These are phyloP conservation scores for Agriotes lineatus DNA, from an alignment of 2,888 invertebrate species.

Conservation along the genomic window DNA sequence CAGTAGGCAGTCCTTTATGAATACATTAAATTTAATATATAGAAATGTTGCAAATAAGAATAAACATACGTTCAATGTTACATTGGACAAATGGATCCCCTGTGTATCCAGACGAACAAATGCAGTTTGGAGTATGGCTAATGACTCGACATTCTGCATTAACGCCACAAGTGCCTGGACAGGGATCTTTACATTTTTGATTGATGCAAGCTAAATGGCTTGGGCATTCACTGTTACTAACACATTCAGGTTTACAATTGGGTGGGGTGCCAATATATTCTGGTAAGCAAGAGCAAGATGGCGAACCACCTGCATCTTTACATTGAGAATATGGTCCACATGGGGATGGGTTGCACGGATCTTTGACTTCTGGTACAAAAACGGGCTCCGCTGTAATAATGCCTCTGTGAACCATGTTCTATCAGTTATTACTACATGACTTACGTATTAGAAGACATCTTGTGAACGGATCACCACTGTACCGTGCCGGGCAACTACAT, in stretches of 20 bases:
- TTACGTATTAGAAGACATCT: slow-evolving; percentile 69
- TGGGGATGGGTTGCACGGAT: slow-evolving; percentile 83
- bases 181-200: slow-evolving; percentile 79
- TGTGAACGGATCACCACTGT: slow-evolving; percentile 78
- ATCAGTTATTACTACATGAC: neutral
- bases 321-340: slow-evolving; percentile 86
- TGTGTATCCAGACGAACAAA: slow-evolving; percentile 71
- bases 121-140: slow-evolving; percentile 78
- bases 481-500: slow-evolving; percentile 76
- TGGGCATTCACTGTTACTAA: slow-evolving; percentile 78
- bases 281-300: slow-evolving; percentile 77
- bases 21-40: no score
- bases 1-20: slow-evolving; percentile 13
- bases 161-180: slow-evolving; percentile 77
- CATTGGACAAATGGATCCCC: slow-evolving; percentile 73
- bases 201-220: slow-evolving; percentile 74
- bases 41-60: no score
- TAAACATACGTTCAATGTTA: neutral
- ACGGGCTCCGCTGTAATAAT: slow-evolving; percentile 51
- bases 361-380: slow-evolving; percentile 57
- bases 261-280: slow-evolving; percentile 76
- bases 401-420: neutral
- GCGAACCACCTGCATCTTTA: slow-evolving; percentile 73
- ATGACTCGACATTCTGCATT: slow-evolving; percentile 80
- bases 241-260: slow-evolving; percentile 79